Conservation (phyloP, 1,140 invertebrate genomes). For the Nasonia vitripennis region DNA sequence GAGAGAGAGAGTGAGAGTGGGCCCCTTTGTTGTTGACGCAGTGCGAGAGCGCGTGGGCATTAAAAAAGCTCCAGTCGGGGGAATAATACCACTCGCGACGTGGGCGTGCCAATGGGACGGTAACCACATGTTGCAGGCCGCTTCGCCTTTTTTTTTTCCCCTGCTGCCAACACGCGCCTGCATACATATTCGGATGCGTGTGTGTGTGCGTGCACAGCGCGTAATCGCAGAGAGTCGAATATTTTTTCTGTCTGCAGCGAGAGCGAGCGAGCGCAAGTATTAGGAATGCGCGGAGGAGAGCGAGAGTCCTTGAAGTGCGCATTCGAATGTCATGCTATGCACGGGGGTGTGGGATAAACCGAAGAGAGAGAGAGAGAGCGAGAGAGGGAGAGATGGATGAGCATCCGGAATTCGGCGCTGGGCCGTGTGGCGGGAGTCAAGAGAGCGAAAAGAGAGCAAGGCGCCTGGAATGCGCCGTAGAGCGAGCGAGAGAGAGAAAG, state of each 20-base stretch:
- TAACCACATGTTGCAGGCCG: slow-evolving; percentile 65
- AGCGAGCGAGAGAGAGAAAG: slow-evolving; percentile 15
- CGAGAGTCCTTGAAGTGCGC: slow-evolving; percentile 48
- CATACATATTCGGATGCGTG: neutral
- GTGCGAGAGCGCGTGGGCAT: neutral
- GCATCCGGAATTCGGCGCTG: slow-evolving; percentile 49
- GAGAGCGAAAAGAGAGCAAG: slow-evolving; percentile 54
- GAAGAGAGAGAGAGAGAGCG: slow-evolving; percentile 55
- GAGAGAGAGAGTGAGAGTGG: neutral
- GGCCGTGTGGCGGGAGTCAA: slow-evolving; percentile 46
- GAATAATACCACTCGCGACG: neutral
- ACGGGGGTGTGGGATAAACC: slow-evolving; percentile 28
- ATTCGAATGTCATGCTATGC: slow-evolving; percentile 49
- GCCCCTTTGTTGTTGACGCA: slow-evolving; percentile 6
- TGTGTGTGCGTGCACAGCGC: too few relatives aligned
- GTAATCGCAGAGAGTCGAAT: neutral
- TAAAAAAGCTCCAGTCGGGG: neutral
- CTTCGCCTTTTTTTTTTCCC: slow-evolving; percentile 43
- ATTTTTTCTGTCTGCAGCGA: neutral
- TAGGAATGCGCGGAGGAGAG: slow-evolving; percentile 29
- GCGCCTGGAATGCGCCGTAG: slow-evolving; percentile 60
- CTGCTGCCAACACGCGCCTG: neutral
- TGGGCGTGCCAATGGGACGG: slow-evolving; percentile 49
- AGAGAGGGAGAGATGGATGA: slow-evolving; percentile 51
- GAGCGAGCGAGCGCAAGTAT: too few relatives aligned